These are phyloP conservation scores for Calycopis cecrops DNA, from an alignment of 1,140 invertebrate genomes.

Conservation along the genomic window DNA sequence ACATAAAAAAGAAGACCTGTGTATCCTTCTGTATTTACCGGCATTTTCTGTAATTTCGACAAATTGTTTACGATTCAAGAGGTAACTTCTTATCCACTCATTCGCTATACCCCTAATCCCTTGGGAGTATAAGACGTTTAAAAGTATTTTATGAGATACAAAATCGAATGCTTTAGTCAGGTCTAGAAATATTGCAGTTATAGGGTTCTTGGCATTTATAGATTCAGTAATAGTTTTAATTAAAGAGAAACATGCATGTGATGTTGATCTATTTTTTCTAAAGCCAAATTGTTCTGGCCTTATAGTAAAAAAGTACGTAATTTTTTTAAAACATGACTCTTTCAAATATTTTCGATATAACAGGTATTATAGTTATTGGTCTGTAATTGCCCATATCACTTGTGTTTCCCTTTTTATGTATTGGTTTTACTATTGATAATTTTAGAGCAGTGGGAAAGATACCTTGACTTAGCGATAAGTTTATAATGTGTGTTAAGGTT, in stretches of 20 bases:
- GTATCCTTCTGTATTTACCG: too few species aligned
- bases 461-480: background rate
- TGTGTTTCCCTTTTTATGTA: background rate
- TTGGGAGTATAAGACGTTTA: background rate
- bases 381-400: background rate
- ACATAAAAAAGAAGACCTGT: too few species aligned
- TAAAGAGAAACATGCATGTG: background rate
- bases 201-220: background rate
- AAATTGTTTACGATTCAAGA: background rate
- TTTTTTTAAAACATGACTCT: background rate
- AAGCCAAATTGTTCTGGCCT: slow-evolving; percentile 2
- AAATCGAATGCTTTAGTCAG: slow-evolving; percentile 3
- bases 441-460: background rate
- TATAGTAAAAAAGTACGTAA: background rate
- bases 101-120: background rate
- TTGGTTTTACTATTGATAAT: background rate
- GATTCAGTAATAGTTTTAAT: slow-evolving; percentile 3
- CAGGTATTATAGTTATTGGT: background rate
- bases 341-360: background rate
- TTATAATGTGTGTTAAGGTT: background rate
- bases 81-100: background rate
- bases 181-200: background rate
- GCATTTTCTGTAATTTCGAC: background rate
- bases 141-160: background rate
- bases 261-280: background rate